Evolutionary conservation across 2,113 vertebrate genomes (phyloP), one percentile per base, ranked within the genome.

Genomic region (Ochotona curzoniae): DNA sequence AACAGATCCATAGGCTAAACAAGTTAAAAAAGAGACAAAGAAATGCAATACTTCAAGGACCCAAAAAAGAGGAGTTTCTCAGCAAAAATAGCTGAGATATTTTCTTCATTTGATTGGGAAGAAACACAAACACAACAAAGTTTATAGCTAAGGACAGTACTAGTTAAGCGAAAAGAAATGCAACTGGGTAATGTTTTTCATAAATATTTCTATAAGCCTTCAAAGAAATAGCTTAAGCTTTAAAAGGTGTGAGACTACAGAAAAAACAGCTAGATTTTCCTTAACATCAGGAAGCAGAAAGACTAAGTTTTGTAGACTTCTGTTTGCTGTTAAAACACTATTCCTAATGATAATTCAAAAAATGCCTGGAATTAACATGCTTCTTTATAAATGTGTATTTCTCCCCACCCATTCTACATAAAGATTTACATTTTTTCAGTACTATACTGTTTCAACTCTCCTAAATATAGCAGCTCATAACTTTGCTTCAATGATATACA

Each of bases 111-210:
- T 86, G 80, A 91, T 63, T 57, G 93, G 70, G 10, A 94, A 96
- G 30, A n/a, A n/a, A n/a, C n/a, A n/a, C n/a, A 91, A 92, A 92
- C 15, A 87, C 61, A 94, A 2, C 83, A 90, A 89, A 54, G 57
- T 18, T 20, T 84, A 44, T 2, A 57, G 61, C 28, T 71, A 87
- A 89, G 64, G 2, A 73, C 17, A 20, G 18, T 10, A 14, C 13
- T 30, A 86, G 14, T 28, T 28, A 69, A 44, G 11, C 35, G 20
- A 60, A 67, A 76, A 89, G 47, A 85, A 83, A 90, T 7, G 8
- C 44, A 88, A 93, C 75, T 32, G 92, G 17, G 76, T 64, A 79
- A 21, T 54, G 44, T 25, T 90, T 83, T 83, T 85, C n/a, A 90
- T 20, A 94, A 87, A 92, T 49, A 87, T 63, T 95, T 93, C 4